phyloP scores from a whole-genome alignment of 2,888 invertebrate species.

The Tridacna gigas region DNA sequence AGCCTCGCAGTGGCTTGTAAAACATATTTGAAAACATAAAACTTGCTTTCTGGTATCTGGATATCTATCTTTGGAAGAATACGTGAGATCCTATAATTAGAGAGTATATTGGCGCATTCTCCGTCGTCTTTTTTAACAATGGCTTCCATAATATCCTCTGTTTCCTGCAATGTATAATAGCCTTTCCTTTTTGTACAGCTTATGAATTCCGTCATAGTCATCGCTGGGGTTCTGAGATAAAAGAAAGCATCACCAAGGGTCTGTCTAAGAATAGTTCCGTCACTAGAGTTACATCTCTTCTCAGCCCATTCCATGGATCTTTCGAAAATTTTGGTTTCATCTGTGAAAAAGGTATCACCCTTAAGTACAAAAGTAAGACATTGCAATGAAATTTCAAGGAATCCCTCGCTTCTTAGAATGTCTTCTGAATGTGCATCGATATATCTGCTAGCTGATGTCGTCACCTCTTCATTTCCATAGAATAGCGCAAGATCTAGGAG shows the following conservation, averaged over 20 bases:
- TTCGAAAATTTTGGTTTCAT: constrained; percentile 29
- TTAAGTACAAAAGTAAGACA: constrained; percentile 31
- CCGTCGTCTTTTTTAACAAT: background rate
- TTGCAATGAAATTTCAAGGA: constrained; percentile 30
- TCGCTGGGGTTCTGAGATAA: constrained; percentile 34
- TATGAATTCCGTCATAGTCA: constrained; percentile 32
- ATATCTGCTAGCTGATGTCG: constrained; percentile 14
- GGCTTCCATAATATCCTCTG: constrained; percentile 30
- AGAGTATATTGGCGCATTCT: background rate
- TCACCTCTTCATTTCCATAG: constrained; percentile 32
- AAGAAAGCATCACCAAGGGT: constrained; percentile 32
- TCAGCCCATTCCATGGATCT: constrained; percentile 35
- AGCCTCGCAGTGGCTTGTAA: too few relatives aligned
- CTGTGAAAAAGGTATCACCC: constrained; percentile 38
- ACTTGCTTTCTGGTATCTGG: too few relatives aligned
- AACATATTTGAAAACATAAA: too few relatives aligned
- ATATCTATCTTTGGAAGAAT: background rate
- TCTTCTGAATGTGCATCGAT: constrained; percentile 43
- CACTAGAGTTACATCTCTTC: constrained; percentile 7
- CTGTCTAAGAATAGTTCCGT: constrained; percentile 24
- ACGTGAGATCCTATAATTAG: background rate
- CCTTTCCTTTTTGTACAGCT: constrained; percentile 34
- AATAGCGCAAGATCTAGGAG: constrained; percentile 39
- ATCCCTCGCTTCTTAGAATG: constrained; percentile 33
- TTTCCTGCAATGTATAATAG: constrained; percentile 26